A percentile compares a stretch with the other conserved stretches of the same genome.
These are phyloP conservation scores for Aspidapion aeneum DNA, from an alignment of 2,888 invertebrate genomes.

Conservation along the genomic window DNA sequence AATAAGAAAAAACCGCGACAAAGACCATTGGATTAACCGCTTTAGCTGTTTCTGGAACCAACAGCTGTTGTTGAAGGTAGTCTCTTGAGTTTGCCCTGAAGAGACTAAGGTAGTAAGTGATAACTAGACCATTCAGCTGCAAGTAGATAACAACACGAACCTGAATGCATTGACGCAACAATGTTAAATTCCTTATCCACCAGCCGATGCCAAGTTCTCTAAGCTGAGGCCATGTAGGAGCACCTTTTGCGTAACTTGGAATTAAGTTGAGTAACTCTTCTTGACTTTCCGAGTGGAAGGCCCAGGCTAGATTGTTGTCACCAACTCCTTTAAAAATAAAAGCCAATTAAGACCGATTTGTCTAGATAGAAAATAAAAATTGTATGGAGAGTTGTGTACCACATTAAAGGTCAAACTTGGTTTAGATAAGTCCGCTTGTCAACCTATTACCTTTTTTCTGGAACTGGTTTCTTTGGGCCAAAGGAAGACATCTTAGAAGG, in stretches of 20 bases:
- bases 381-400: too few relatives aligned
- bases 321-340: constrained; percentile 67
- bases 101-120: too few relatives aligned
- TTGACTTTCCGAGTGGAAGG: constrained; percentile 97
- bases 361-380: too few relatives aligned
- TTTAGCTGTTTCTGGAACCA: too few relatives aligned
- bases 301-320: constrained; percentile 95
- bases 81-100: too few relatives aligned
- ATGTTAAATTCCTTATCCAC: constrained; percentile 88
- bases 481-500: constrained; percentile 86
- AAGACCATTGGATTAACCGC: too few relatives aligned
- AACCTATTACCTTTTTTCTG: constrained; percentile 66
- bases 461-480: constrained; percentile 81
- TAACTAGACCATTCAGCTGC: background rate
- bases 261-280: constrained; percentile 89
- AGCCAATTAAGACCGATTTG: too few relatives aligned
- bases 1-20: too few relatives aligned
- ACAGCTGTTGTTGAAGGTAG: too few relatives aligned
- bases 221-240: constrained; percentile 85
- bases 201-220: constrained; percentile 91
- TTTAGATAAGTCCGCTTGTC: too few relatives aligned
- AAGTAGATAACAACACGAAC: background rate
- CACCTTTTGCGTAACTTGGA: constrained; percentile 82
- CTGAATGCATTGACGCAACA: constrained; percentile 82
- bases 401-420: too few relatives aligned